Percentiles rank a stretch among this genome's conserved stretches.
These are phyloP conservation scores for Pituophis catenifer DNA, from an alignment of 2,113 vertebrate genomes.

Conservation along the genomic window DNA sequence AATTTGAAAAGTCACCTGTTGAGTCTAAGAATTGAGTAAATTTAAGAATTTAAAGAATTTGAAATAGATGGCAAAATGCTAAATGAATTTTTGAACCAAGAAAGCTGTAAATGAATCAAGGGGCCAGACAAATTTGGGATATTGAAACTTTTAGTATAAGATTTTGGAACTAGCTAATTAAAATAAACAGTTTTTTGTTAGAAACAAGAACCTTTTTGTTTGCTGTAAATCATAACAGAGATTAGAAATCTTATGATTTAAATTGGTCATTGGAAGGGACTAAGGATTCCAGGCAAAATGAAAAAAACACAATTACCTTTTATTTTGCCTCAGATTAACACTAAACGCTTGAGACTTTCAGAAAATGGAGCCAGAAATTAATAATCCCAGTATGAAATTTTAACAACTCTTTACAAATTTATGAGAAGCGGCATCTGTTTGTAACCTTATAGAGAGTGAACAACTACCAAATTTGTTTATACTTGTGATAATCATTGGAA, in stretches of 20 bases:
- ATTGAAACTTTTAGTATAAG: neutral
- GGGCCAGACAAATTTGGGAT: neutral
- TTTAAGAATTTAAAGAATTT: neutral
- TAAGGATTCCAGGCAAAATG: neutral
- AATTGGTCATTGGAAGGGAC: neutral
- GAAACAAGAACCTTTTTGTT: neutral
- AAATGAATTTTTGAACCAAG: neutral
- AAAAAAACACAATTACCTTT: neutral
- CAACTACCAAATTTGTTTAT: neutral
- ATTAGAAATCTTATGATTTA: neutral
- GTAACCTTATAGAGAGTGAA: neutral
- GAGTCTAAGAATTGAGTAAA: neutral
- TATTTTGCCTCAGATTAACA: neutral
- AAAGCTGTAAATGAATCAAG: neutral
- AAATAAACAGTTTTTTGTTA: neutral
- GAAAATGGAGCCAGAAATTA: neutral
- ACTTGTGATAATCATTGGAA: neutral
- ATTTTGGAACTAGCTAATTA: neutral
- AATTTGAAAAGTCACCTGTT: neutral
- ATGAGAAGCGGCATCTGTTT: neutral
- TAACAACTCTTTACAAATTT: neutral
- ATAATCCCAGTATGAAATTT: neutral
- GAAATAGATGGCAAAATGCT: neutral
- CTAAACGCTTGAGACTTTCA: neutral
- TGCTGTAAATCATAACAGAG: neutral